Evolutionary conservation across 2,888 invertebrate species (phyloP), one percentile per base, ranked within the genome.

Genomic region (Drosophila merina): DNA sequence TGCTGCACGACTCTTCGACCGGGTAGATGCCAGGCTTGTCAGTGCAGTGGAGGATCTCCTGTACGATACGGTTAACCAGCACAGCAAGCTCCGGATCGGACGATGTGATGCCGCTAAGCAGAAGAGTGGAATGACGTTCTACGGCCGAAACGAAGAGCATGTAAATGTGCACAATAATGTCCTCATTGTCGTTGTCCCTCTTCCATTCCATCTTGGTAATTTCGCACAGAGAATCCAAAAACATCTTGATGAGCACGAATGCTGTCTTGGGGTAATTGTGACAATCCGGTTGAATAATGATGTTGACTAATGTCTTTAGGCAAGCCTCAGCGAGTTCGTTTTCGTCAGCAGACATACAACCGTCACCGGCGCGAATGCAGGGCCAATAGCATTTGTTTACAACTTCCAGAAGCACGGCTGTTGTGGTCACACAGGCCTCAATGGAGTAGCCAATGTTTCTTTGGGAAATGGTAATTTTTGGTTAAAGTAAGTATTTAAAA

Each of bases 1-100:
- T 96, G 88, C 97, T 98, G 71, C 96, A 94, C 0, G 95, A 95
- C 92, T 98, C 98, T 87, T 98, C 96, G 3, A 96, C 93, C 0
- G 98, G 98, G 92, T 96, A 98, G 75, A 95, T 94, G 0, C 98
- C 98, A 2, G 92, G 94, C 72, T 95, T 94, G 70, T 95, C 95
- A 45, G 97, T 96, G 86, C 97, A 97, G 59, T 95, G 94, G 56
- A 98, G 92, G 69, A 97, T 93, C 59, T 96, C 93, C 70, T 95
- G 94, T 0, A 98, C 93, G 45, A 97, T 90, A 62, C 94, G 93
- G 42, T 88, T 92, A 38, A 94, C 93, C 20, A 94, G 92, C 72
- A 93, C 92, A 20, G 93, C 93, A 33, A 93, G 90, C 44, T 93
- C 92, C 0, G 89, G 88, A 72, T 91, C 90, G 3, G 89, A 88